Evolutionary conservation across 2,888 invertebrate genomes (phyloP).

Genomic region (Synanthedon myopaeformis): DNA sequence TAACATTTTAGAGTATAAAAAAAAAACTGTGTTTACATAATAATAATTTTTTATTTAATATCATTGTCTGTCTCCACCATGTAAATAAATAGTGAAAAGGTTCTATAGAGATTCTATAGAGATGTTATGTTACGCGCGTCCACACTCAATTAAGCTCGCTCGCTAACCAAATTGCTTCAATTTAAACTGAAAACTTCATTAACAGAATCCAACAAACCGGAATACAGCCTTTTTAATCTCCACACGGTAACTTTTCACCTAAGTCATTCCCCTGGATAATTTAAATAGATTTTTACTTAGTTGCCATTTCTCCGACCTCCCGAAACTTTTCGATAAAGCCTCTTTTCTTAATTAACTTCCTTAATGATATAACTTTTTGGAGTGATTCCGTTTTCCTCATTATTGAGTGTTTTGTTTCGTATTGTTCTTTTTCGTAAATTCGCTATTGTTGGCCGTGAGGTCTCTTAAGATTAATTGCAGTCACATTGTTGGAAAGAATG

Average conservation of each 20-base stretch:
- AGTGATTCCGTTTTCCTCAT: slow-evolving; percentile 10
- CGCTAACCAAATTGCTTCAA: too few species aligned
- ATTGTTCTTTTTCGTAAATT: slow-evolving; percentile 13
- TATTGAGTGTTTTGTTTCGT: slow-evolving; percentile 15
- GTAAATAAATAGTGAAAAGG: too few species aligned
- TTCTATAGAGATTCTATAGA: background rate
- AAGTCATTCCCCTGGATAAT: slow-evolving; percentile 8
- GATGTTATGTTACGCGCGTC: slow-evolving; percentile 4
- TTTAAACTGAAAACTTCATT: too few species aligned
- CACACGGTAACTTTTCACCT: slow-evolving; percentile 4
- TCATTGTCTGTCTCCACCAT: too few species aligned
- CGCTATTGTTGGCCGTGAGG: background rate
- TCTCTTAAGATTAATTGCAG: background rate
- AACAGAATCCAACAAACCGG: too few species aligned
- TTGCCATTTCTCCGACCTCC: slow-evolving; percentile 5
- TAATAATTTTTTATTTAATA: too few species aligned
- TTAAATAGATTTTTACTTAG: slow-evolving; percentile 6
- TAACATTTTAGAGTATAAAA: too few species aligned
- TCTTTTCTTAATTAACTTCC: slow-evolving; percentile 36
- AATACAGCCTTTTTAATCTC: background rate
- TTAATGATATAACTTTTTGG: slow-evolving; percentile 24
- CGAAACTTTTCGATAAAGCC: slow-evolving; percentile 37
- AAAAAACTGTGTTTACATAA: too few species aligned
- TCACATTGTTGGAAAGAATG: background rate
- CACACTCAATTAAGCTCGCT: slow-evolving; percentile 1